Base-by-base conservation (phyloP, 2,113 vertebrate genomes). In the Hystrix brachyura region DNA sequence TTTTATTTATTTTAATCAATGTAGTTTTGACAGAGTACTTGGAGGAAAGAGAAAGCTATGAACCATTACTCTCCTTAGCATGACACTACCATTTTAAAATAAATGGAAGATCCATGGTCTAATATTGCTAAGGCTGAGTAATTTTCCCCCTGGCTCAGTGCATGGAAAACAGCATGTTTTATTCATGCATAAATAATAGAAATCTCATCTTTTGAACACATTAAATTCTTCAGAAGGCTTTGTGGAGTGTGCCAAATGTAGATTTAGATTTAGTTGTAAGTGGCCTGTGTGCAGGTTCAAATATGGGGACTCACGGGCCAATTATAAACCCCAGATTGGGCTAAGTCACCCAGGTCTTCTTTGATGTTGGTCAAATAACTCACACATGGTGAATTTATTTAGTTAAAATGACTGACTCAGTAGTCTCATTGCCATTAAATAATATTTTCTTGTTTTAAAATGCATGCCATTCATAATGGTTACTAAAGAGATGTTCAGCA, bases 81-180 rank as follows among this genome's bases (percentile, higher is more conserved):
- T n/a, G 48, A 72, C 51, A 86, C 4, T 76, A 90, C 17, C 90
- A 46, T 90, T 96, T 88, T 59, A 76, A 97, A 84, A 72, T 81
- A 92, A 90, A 87, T 48, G 29, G 88, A 91, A 67, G 64, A 92
- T 18, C 29, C 81, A 6, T 88, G 32, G 78, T 89, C 82, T 87
- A 86, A 95, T 51, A 91, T 34, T 84, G 95, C 48, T 67, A 95
- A 96, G 32, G 91, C 25, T 72, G 88, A 97, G 25, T 94, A 96
- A 87, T 91, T 96, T 81, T 78, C 34, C 23, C 76, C 27, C 59
- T 18, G 34, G 59, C 64, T 96, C 34, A 72, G 74, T 92, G 62
- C 78, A 82, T 55, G 57, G 78, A 91, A 97, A 97, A 78, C 13
- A 94, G 88, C 85, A 72, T 91, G 89, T 93, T 97, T 97, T 97